A percentile compares a stretch with the other conserved stretches of the same genome.
Evolutionary conservation across 2,888 invertebrate species (phyloP).

Genomic region (Periphyllus acericola): DNA sequence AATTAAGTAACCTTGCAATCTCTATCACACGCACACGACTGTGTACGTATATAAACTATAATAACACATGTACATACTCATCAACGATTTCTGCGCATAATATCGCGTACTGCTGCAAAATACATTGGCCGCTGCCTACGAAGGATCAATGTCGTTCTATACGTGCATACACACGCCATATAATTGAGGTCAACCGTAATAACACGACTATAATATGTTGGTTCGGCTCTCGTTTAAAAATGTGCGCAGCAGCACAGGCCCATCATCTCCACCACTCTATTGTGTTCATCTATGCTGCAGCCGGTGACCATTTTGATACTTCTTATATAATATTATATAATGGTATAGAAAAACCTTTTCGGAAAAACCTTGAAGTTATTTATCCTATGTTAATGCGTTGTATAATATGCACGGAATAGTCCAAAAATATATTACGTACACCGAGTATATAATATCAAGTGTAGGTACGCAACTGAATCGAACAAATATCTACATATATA

Average conservation of each 20-base stretch:
- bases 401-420: too few relatives aligned
- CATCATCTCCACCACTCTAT: not conserved
- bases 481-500: too few relatives aligned
- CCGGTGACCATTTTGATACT: not conserved
- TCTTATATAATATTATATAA: not conserved
- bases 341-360: too few relatives aligned
- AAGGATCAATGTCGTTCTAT: constrained; percentile 42
- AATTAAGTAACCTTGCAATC: constrained; percentile 47
- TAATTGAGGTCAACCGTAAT: constrained; percentile 36
- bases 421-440: too few relatives aligned
- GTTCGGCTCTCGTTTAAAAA: constrained; percentile 5
- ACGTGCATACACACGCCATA: too few relatives aligned
- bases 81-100: not conserved
- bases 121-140: constrained; percentile 29
- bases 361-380: constrained; percentile 7
- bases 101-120: not conserved
- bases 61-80: too few relatives aligned
- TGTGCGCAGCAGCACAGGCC: not conserved
- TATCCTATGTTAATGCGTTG: too few relatives aligned
- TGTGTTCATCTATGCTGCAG: not conserved
- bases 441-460: too few relatives aligned
- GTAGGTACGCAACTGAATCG: too few relatives aligned
- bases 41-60: too few relatives aligned
- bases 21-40: not conserved
- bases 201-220: not conserved